Conservation (phyloP, 2,797 vertebrate genomes). For the Pantherophis alleghaniensis region DNA sequence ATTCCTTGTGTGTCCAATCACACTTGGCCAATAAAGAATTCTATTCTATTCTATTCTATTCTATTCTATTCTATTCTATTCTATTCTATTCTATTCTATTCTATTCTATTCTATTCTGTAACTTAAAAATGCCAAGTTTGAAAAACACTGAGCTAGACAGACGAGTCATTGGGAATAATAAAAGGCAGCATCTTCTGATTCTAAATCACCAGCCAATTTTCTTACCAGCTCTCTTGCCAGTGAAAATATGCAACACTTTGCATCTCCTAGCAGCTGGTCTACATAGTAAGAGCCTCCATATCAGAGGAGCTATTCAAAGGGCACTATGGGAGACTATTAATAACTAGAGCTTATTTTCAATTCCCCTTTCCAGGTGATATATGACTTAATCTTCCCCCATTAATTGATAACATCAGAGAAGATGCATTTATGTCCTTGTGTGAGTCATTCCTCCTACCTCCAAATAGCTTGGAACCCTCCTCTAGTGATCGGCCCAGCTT, state of each 20-base stretch:
- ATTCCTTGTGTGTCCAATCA: too few relatives aligned
- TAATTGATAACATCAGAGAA: constrained; percentile 33
- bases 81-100: too few relatives aligned
- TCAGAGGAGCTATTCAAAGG: background rate
- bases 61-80: too few relatives aligned
- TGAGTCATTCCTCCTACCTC: constrained; percentile 31
- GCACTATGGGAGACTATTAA: background rate
- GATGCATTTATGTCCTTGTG: constrained; percentile 14
- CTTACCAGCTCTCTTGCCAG: too few relatives aligned
- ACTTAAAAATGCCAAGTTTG: background rate
- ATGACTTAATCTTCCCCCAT: constrained; percentile 43
- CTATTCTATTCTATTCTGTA: background rate
- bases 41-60: too few relatives aligned
- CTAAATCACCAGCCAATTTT: background rate
- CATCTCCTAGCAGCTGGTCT: background rate
- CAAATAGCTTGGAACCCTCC: constrained; percentile 1
- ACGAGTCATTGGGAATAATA: background rate
- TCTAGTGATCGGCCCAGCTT: constrained; percentile 16
- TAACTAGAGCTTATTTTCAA: constrained; percentile 48
- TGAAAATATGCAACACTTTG: background rate
- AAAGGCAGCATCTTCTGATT: background rate
- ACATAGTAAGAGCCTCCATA: background rate
- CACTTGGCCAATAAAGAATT: too few relatives aligned
- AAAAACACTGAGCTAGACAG: background rate
- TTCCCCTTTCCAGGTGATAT: constrained; percentile 8